A percentile compares a stretch with the other conserved stretches of the same genome.
Conservation (phyloP, 1,140 invertebrate genomes). For the Caenorhabditis elegans region WBcel235 BX284606.5:8393501-8394000, state of each 20-base stretch:
- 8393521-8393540: neutral
- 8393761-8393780: neutral
- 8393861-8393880: slow-evolving; percentile 5
- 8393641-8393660: neutral
- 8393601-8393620: neutral
- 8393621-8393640: slow-evolving; percentile 24
- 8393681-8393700: neutral
- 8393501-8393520: neutral
- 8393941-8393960: no score
- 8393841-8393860: neutral
- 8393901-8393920: neutral
- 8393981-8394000: no score
- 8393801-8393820: slow-evolving; percentile 15
- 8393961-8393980: no score
- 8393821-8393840: slow-evolving; percentile 9
- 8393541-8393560: neutral
- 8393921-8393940: neutral
- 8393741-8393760: slow-evolving; percentile 25
- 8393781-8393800: neutral
- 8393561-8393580: neutral
- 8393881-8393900: neutral
- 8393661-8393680: slow-evolving; percentile 1
- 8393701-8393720: slow-evolving; percentile 31
- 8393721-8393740: slow-evolving; percentile 30
- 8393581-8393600: neutral